Percentiles rank a stretch among this genome's conserved stretches.
phyloP scores from a whole-genome alignment of 2,888 invertebrate species.

The Proisotoma minuta region DNA sequence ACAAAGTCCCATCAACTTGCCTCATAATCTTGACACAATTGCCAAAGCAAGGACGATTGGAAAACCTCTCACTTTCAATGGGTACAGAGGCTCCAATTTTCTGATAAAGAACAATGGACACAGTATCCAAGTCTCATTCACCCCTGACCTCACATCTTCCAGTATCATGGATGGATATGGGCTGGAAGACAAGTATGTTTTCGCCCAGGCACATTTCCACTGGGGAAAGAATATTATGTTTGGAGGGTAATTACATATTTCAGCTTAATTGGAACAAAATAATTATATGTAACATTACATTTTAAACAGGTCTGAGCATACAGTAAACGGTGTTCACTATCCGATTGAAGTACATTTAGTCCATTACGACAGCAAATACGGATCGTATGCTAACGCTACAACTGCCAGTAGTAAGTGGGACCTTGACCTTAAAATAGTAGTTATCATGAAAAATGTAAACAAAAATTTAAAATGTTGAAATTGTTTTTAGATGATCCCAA shows the following conservation, averaged over 20 bases:
- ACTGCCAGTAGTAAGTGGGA: neutral
- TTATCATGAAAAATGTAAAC: neutral
- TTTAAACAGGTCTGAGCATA: neutral
- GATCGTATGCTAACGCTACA: neutral
- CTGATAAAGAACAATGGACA: neutral
- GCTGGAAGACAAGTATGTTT: neutral
- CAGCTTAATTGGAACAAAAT: too few relatives aligned
- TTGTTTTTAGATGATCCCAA: neutral
- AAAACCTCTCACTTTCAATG: neutral
- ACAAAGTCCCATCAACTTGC: neutral
- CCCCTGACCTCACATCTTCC: neutral
- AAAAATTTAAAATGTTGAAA: neutral
- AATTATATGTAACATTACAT: neutral
- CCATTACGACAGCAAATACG: neutral
- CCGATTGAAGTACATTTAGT: neutral
- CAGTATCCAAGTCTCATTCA: neutral
- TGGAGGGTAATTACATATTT: neutral
- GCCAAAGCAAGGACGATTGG: neutral
- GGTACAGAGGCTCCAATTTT: neutral
- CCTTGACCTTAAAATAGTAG: neutral
- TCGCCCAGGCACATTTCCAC: neutral
- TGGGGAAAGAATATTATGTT: neutral
- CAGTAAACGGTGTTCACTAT: neutral
- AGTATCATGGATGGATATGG: neutral
- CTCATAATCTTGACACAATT: neutral